A percentile compares a stretch with the other conserved stretches of the same genome.
phyloP scores from a whole-genome alignment of 2,113 vertebrate species.

The Paratilapia polleni region DNA sequence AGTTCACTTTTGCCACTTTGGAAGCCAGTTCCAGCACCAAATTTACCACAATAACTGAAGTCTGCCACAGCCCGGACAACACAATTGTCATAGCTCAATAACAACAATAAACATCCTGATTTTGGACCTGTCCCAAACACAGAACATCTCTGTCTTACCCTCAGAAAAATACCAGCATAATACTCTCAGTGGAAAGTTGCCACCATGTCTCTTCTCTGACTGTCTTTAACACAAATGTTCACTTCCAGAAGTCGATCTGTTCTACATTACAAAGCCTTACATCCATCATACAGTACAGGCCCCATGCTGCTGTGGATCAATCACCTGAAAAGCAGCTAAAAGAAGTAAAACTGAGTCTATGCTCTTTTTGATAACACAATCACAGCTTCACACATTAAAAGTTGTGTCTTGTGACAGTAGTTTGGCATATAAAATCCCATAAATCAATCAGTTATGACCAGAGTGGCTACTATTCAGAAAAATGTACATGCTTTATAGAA shows the following conservation, averaged over 20 bases:
- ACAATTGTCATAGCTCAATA: background rate
- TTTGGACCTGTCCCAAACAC: background rate
- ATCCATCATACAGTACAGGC: slow-evolving; percentile 15
- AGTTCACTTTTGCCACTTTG: background rate
- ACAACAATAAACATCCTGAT: background rate
- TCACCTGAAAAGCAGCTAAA: background rate
- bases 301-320: background rate
- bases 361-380: background rate
- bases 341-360: background rate
- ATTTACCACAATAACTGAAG: background rate
- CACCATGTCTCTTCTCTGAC: background rate
- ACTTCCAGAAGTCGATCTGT: slow-evolving; percentile 56
- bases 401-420: background rate
- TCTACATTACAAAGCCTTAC: slow-evolving; percentile 44
- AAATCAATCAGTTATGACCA: background rate
- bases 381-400: background rate
- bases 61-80: background rate
- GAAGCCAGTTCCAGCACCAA: background rate
- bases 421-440: background rate
- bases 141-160: background rate
- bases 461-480: background rate
- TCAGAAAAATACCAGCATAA: slow-evolving; percentile 17
- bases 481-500: background rate
- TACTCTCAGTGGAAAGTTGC: background rate
- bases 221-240: background rate